Base-by-base conservation (phyloP, 2,113 vertebrate genomes). In the Spermophilus dauricus region DNA sequence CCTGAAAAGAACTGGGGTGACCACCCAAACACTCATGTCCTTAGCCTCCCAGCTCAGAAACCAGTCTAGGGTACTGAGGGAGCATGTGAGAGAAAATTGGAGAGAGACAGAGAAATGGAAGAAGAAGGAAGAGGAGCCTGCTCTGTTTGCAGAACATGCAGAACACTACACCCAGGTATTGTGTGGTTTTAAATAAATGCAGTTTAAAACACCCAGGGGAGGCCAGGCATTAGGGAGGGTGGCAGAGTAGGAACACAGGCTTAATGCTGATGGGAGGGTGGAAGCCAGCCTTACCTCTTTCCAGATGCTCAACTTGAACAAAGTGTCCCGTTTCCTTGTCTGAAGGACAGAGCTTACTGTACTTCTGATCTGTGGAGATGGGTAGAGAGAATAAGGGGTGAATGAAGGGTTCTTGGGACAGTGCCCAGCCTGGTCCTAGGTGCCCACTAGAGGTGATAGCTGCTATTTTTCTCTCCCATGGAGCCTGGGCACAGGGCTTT, bases 391-490 rank as follows among this genome's bases (percentile, higher is more conserved):
- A 39, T n/a, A 32, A 45, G 42, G 1, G 63, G 34, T 14, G 3
- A 45, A 53, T 11, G 34, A 32, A 70, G 53, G 37, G 42, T 42
- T 30, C 24, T 37, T 70, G 37, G 70, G 28, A 2, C 32, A 32
- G 32, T 12, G 34, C 67, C 34, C 61, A 63, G 8, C 14, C 39
- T 0, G 48, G 22, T 63, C 87, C 42, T 65, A 13, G 1, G 24
- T 26, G 10, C 37, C 34, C 1, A 3, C 13, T 0, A 4, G 42
- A 26, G 16, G 51, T 14, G 22, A 2, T 5, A 10, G 42, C 67
- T 53, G 42, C 24, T 24, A 16, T 18, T 69, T 51, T 37, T 76
- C 17, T 65, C 26, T 12, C 24, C 73, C 9, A 10, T 26, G 18
- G 10, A 18, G 69, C 28, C 13, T 5, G 67, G 14, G 39, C 53